A percentile compares a stretch with the other conserved stretches of the same genome.
These are phyloP conservation scores for Vulpes lagopus DNA, from an alignment of 2,113 vertebrate genomes.

Conservation along the genomic window DNA sequence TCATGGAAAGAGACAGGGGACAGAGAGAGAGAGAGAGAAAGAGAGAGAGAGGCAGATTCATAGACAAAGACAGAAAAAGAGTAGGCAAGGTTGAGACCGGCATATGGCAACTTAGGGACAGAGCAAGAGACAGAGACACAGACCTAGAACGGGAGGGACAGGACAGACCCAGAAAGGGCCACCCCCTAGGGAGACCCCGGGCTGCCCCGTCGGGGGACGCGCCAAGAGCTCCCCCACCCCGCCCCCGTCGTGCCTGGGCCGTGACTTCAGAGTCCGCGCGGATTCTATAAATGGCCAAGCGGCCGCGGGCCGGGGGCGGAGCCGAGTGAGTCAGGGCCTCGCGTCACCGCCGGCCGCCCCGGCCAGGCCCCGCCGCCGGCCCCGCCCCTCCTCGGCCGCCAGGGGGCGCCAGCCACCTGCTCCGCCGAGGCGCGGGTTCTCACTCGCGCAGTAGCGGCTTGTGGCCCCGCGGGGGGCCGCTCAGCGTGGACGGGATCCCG, in stretches of 20 bases:
- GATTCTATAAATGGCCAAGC: conserved; percentile 83
- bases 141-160: not conserved
- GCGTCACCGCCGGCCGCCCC: not conserved
- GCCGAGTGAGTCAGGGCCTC: conserved; percentile 34
- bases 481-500: accelerated
- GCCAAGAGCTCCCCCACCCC: conserved; percentile 9
- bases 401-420: conserved; percentile 19
- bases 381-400: not conserved
- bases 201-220: not conserved
- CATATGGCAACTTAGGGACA: no score
- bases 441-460: not conserved
- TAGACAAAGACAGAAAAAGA: not conserved
- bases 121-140: not conserved
- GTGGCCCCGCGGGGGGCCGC: not conserved
- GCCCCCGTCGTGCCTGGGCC: conserved; percentile 62
- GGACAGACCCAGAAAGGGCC: not conserved
- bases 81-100: not conserved
- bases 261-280: conserved; percentile 74
- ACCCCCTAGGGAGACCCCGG: conserved; percentile 58
- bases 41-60: not conserved
- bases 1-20: not conserved
- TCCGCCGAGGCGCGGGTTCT: no score
- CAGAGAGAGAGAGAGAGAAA: not conserved
- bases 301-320: not conserved
- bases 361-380: not conserved